Conservation (phyloP, 2,113 vertebrate species). For the Sylvilagus bachmani region DNA sequence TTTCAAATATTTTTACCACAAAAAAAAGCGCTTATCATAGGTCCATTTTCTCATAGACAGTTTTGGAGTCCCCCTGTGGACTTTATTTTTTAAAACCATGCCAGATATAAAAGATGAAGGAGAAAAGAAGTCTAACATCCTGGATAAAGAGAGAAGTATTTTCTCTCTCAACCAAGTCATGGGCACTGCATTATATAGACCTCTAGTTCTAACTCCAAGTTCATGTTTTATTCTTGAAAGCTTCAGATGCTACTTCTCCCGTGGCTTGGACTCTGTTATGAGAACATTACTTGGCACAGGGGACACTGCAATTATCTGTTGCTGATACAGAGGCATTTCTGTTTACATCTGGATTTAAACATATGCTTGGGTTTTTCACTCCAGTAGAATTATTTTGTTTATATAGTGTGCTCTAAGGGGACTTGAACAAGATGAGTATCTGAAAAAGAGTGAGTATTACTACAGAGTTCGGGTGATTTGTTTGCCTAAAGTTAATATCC, state of each 20-base stretch:
- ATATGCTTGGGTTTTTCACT: conserved; percentile 40
- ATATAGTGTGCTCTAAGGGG: background rate
- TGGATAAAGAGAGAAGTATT: background rate
- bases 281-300: conserved; percentile 25
- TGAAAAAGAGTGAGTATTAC: conserved; percentile 19
- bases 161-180: background rate
- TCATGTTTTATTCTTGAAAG: background rate
- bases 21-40: too few relatives aligned
- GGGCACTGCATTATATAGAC: background rate
- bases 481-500: conserved; percentile 13
- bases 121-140: background rate
- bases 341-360: conserved; percentile 48
- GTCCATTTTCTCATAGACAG: too few relatives aligned
- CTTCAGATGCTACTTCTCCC: background rate
- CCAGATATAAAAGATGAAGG: background rate
- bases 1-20: too few relatives aligned
- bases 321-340: background rate
- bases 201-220: background rate
- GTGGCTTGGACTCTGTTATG: background rate
- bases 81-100: conserved; percentile 60
- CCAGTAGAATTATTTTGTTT: conserved; percentile 42
- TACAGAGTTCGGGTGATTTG: background rate
- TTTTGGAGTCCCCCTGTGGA: background rate
- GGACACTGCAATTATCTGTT: conserved; percentile 21
- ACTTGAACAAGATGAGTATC: conserved; percentile 24